Percentiles rank a stretch among this genome's conserved stretches.
These are phyloP conservation scores for Agrochola lota DNA, from an alignment of 2,888 invertebrate genomes.

Conservation along the genomic window DNA sequence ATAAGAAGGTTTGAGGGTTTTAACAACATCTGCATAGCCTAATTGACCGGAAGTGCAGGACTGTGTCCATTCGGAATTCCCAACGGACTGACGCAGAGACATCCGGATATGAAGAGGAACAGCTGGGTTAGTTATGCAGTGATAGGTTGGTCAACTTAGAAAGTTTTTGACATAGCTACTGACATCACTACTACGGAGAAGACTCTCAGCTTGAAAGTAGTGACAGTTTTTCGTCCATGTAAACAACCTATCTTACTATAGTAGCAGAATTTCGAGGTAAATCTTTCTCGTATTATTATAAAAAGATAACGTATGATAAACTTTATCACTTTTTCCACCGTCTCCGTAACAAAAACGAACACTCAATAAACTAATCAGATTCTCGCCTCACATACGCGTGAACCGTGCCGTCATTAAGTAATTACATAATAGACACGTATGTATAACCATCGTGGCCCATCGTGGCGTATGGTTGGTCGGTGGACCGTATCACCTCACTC, in stretches of 20 bases:
- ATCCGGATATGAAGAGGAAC: not conserved
- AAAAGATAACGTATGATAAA: not conserved
- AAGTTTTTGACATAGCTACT: not conserved
- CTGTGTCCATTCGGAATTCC: not conserved
- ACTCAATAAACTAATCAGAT: constrained; percentile 43
- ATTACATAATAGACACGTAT: constrained; percentile 57
- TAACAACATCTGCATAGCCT: not conserved
- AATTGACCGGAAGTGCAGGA: not conserved
- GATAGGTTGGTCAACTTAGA: not conserved
- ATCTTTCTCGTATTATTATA: not conserved
- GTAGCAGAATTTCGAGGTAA: not conserved
- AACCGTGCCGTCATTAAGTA: constrained; percentile 53
- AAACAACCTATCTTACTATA: not conserved
- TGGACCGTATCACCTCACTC: constrained; percentile 76
- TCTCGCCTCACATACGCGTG: constrained; percentile 35
- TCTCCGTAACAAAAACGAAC: constrained; percentile 5
- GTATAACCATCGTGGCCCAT: constrained; percentile 45
- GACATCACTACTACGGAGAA: not conserved
- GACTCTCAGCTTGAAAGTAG: not conserved
- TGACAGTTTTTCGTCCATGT: not conserved
- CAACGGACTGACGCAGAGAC: constrained; percentile 1
- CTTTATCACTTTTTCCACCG: not conserved
- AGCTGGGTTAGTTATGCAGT: not conserved
- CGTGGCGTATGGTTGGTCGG: constrained; percentile 72
- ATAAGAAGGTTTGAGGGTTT: not conserved